Base-by-base conservation (phyloP, 2,113 vertebrate genomes). In the Ceuthmochares aereus region DNA sequence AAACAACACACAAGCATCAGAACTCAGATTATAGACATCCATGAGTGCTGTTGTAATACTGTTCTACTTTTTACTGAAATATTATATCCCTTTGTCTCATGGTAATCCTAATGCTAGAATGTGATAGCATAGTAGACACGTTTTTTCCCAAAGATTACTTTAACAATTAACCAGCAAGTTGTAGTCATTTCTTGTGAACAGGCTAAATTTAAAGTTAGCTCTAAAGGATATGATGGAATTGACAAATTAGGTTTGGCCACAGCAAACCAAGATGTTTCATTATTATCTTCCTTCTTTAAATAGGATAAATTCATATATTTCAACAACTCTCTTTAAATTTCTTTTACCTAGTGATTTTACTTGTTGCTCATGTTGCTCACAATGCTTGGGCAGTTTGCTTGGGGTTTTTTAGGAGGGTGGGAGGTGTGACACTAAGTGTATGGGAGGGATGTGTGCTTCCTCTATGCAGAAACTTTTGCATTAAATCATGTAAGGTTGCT, bases 341-440 rank as follows among this genome's bases (percentile, higher is more conserved):
- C 68, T 51, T 54, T 30, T 9, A 3, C 23, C 29, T 66, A 45
- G 6, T 32, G 22, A 37, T 1, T 30, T 32, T 32, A 74, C 4
- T 47, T 69, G 4, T 29, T 52, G 4, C 3, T 18, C 22, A 15
- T 54, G 8, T 49, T 58, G 7, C 30, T 12, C 9, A 37, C 9
- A 40, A 26, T 3, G 13, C 21, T 18, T 47, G 47, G 19, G 47
- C n/a, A n/a, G 45, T 9, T 7, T 8, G 7, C 32, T 47, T 8
- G 47, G 19, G 45, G 16, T 27, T 72, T 14, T 7, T 14, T 43
- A n/a, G n/a, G n/a, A n/a, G n/a, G n/a, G 2, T 8, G 9, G 15
- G 5, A 5, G 12, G 6, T 9, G 14, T 11, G 6, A 6, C 2
- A 6, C 16, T 11, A 16, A 18, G 26, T 16, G 5, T 4, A 15